A percentile compares a stretch with the other conserved stretches of the same genome.
phyloP scores from a whole-genome alignment of 37 sponge, comb jelly and placozoan species.

The Theonella swinhoei region DNA sequence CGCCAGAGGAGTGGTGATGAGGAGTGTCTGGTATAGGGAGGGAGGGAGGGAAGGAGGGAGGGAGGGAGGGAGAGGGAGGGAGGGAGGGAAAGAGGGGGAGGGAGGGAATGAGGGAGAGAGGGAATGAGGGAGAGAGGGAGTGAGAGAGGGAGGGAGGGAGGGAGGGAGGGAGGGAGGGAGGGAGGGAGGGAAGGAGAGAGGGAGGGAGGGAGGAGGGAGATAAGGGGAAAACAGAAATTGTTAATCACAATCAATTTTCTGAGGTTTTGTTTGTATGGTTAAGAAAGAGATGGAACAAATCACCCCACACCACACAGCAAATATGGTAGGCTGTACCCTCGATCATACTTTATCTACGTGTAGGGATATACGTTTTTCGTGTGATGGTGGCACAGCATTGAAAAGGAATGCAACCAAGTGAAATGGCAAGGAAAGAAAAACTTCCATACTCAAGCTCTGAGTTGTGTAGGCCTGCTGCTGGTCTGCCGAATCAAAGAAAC shows the following conservation, averaged over 20 bases:
- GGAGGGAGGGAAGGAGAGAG: background rate
- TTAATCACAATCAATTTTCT: background rate
- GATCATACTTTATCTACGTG: no score
- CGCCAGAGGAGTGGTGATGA: background rate
- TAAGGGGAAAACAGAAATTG: background rate
- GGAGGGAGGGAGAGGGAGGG: background rate
- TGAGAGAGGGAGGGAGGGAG: background rate
- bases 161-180: background rate
- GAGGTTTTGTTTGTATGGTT: no score
- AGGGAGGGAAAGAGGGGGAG: background rate
- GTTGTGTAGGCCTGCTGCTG: background rate
- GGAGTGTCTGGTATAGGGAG: background rate
- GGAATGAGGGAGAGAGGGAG: background rate
- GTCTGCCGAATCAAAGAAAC: background rate
- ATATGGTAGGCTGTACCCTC: no score
- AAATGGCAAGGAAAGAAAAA: background rate
- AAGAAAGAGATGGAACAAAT: no score
- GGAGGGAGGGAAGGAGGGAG: background rate
- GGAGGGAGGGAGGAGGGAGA: background rate
- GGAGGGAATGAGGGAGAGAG: constrained; percentile 20
- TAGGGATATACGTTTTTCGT: background rate
- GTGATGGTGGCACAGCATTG: background rate
- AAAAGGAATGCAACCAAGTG: background rate
- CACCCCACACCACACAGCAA: no score
- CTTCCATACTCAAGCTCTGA: background rate